phyloP scores from a whole-genome alignment of 2,113 vertebrate species.

The Ptilorrhoa leucosticta region DNA sequence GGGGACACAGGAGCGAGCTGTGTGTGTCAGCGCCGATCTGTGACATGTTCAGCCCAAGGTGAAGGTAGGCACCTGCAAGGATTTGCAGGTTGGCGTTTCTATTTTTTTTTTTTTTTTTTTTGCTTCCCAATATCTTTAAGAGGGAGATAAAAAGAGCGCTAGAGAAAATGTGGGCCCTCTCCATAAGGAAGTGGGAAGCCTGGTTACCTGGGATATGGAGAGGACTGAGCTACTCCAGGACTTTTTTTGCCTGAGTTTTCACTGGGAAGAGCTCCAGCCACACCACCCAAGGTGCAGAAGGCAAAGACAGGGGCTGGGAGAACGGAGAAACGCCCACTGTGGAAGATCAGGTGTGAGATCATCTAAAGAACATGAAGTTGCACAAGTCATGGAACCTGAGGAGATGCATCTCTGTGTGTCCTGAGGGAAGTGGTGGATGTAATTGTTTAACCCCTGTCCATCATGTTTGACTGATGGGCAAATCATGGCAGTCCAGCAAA shows the following conservation, averaged over 20 bases:
- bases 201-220: not conserved
- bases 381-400: not conserved
- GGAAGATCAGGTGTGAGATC: not conserved
- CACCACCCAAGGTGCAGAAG: not conserved
- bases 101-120: not conserved
- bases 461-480: fast-evolving
- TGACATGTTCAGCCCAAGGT: not conserved
- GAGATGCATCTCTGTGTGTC: not conserved
- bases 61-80: not conserved
- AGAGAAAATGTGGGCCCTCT: not conserved
- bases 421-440: not conserved
- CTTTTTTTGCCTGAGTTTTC: not conserved
- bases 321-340: fast-evolving
- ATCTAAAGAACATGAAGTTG: not conserved
- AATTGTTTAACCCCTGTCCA: fast-evolving
- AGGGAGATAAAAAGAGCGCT: not conserved
- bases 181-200: not conserved
- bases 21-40: fast-evolving
- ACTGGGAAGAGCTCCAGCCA: not conserved
- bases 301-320: not conserved
- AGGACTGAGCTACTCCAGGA: not conserved
- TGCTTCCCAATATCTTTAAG: not conserved
- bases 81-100: not conserved
- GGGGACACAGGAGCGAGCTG: not conserved
- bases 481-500: not conserved